Evolutionary conservation across 2,113 vertebrate genomes (phyloP), one percentile per base, ranked within the genome.

Genomic region (Rostratula benghalensis): DNA sequence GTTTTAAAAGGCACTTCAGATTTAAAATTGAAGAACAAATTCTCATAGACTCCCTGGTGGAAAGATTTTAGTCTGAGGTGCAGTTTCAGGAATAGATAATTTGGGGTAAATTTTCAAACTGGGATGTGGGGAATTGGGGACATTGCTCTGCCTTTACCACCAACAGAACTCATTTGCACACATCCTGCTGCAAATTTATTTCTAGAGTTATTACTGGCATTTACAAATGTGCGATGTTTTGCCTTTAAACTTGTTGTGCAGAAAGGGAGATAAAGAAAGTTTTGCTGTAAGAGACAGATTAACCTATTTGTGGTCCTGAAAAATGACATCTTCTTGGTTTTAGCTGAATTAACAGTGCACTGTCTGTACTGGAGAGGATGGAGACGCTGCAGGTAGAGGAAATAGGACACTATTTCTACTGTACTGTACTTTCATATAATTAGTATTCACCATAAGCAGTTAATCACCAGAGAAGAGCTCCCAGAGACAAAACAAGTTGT

Each of bases 401-500:
- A 97, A 83, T 93, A 95, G 95, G 95, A 89, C 95, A 83, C 74
- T 75, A 37, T 94, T 97, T 96, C 82, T 86, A 75, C 94, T 95
- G 82, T 95, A 91, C 96, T 96, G 94, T 97, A 97, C 97, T 98
- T 98, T 94, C 93, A 94, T 95, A 95, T 97, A 97, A 98, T 98
- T 98, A 98, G 98, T 97, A 98, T 98, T 98, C 98, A 97, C 97
- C 96, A 96, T 97, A 98, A 98, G 97, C 98, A 98, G 97, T 98
- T 98, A 98, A 98, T 98, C 98, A 98, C 97, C 96, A 97, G 98
- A 98, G 98, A 98, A 97, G 97, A 98, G 97, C 98, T 98, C 97
- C 98, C 96, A 97, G 98, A 98, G 98, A 98, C 98, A 98, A 98
- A 98, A 98, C 98, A 98, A 98, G 97, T 98, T 98, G 97, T 98